Conservation (phyloP, 2,113 vertebrate genomes). For the Chiloscyllium plagiosum region DNA sequence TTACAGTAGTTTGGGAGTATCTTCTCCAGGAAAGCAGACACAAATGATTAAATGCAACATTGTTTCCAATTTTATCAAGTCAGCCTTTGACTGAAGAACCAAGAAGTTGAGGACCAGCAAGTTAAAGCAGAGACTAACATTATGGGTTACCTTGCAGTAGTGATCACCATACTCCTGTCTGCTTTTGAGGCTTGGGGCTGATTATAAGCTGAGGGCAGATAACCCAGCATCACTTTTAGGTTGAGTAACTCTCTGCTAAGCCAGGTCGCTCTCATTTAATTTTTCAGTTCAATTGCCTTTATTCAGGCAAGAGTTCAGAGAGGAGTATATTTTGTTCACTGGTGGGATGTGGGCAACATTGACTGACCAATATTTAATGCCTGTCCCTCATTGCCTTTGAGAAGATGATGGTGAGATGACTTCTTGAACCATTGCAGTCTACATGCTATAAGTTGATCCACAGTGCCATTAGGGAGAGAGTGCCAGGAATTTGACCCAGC, state of each 20-base stretch:
- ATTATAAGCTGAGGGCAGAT: background rate
- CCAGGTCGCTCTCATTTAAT: background rate
- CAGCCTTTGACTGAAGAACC: background rate
- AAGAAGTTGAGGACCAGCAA: background rate
- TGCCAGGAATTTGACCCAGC: too few relatives aligned
- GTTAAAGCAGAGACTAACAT: background rate
- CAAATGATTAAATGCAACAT: background rate
- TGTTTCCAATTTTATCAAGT: background rate
- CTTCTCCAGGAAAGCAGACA: background rate
- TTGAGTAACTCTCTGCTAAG: background rate
- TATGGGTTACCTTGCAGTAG: background rate
- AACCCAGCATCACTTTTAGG: background rate
- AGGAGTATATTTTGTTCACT: too few relatives aligned
- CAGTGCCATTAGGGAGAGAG: too few relatives aligned
- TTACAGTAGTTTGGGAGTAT: background rate
- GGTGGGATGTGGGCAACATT: too few relatives aligned
- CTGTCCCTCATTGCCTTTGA: too few relatives aligned
- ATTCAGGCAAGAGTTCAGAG: too few relatives aligned
- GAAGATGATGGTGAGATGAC: too few relatives aligned
- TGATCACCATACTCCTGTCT: background rate
- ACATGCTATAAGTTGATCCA: too few relatives aligned
- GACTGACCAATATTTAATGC: too few relatives aligned
- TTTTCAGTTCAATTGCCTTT: background rate
- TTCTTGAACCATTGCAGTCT: too few relatives aligned
- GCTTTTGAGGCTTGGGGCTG: background rate